phyloP scores from a whole-genome alignment of 2,113 vertebrate genomes.

The Oreamnos americanus region DNA sequence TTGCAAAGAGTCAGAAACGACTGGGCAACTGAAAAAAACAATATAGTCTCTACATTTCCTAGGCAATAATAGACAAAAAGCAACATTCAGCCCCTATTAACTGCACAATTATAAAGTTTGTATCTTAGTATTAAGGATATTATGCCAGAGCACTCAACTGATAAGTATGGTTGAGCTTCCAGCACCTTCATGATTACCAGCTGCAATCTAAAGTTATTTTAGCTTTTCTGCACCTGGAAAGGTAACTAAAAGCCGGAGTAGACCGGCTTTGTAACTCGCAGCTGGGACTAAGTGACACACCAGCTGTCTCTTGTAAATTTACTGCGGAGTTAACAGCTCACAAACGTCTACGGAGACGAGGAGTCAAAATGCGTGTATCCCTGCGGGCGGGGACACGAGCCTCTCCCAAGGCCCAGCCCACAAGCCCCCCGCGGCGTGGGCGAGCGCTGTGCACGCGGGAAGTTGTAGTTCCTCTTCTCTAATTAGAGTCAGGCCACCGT shows the following conservation, averaged over 20 bases:
- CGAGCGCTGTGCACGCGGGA: constrained; percentile 20
- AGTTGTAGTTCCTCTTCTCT: constrained; percentile 8
- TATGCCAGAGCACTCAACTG: neutral
- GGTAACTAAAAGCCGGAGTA: neutral
- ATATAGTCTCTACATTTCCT: neutral
- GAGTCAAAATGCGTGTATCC: fast-evolving
- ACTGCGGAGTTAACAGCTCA: neutral
- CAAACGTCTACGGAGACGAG: no score
- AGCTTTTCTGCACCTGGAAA: neutral
- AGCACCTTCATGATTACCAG: neutral
- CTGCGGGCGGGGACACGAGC: fast-evolving
- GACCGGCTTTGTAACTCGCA: neutral
- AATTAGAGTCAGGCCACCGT: fast-evolving
- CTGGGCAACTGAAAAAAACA: neutral
- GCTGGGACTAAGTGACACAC: neutral
- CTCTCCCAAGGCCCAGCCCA: fast-evolving
- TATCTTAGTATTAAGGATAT: neutral
- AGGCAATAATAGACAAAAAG: neutral
- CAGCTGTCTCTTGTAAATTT: neutral
- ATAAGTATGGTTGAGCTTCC: neutral
- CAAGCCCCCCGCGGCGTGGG: fast-evolving
- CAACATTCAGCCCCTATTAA: neutral
- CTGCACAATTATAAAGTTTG: neutral
- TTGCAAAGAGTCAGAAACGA: neutral
- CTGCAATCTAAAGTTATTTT: neutral